A percentile compares a stretch with the other conserved stretches of the same genome.
These are phyloP conservation scores for Acronicta psi DNA, from an alignment of 2,888 invertebrate genomes.

Conservation along the genomic window DNA sequence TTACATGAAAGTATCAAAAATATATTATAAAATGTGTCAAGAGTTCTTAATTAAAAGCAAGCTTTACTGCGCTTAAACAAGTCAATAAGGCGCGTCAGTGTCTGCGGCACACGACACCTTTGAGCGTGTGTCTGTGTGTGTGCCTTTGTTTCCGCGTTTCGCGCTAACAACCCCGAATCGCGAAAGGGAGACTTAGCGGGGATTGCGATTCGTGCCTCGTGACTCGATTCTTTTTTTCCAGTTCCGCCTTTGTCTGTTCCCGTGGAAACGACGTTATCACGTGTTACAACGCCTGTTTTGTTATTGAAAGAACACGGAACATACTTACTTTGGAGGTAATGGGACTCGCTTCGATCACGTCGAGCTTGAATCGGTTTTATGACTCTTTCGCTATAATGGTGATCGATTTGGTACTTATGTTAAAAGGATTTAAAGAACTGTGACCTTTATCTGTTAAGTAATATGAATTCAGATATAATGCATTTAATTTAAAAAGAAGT, in stretches of 20 bases:
- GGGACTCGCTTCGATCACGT: constrained; percentile 44
- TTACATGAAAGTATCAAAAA: neutral
- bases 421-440: neutral
- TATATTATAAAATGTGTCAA: constrained; percentile 26
- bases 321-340: constrained; percentile 53
- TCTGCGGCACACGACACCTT: constrained; percentile 33
- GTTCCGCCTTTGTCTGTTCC: constrained; percentile 65
- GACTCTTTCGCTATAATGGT: constrained; percentile 30
- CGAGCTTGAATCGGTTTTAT: constrained; percentile 50
- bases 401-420: constrained; percentile 15
- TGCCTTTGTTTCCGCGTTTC: constrained; percentile 36
- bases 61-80: constrained; percentile 26
- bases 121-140: constrained; percentile 39
- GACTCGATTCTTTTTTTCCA: constrained; percentile 65
- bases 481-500: too few relatives aligned
- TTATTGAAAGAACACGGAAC: constrained; percentile 63
- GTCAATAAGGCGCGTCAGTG: constrained; percentile 34
- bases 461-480: too few relatives aligned
- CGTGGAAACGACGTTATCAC: constrained; percentile 65
- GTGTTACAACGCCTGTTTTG: constrained; percentile 55
- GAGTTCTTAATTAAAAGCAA: constrained; percentile 41
- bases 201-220: constrained; percentile 61
- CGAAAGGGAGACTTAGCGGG: constrained; percentile 51
- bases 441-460: too few relatives aligned
- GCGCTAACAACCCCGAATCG: constrained; percentile 53